A percentile compares a stretch with the other conserved stretches of the same genome.
Conservation (phyloP, 2,113 vertebrate genomes). For the Centropus unirufus region DNA sequence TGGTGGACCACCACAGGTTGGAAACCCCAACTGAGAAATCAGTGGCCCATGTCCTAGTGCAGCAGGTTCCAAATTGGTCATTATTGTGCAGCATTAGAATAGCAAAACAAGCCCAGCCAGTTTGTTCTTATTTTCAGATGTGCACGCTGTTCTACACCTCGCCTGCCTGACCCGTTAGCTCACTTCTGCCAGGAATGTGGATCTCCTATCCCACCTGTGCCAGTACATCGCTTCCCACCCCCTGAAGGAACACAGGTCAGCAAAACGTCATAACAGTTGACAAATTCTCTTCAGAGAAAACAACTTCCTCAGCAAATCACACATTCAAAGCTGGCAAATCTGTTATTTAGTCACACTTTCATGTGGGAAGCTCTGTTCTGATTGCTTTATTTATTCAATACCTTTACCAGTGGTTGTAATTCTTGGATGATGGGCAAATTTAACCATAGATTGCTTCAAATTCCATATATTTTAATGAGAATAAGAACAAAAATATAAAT, state of each 20-base stretch:
- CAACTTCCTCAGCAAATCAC: background rate
- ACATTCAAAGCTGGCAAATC: background rate
- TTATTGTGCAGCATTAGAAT: background rate
- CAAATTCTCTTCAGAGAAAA: background rate
- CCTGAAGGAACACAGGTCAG: constrained; percentile 86
- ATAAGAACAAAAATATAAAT: background rate
- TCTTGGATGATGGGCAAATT: background rate
- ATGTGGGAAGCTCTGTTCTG: background rate
- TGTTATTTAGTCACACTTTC: background rate
- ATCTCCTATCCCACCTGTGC: constrained; percentile 75
- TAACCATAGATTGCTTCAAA: background rate
- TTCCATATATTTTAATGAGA: background rate
- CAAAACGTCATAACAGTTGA: background rate
- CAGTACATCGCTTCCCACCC: constrained; percentile 74
- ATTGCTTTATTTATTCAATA: background rate
- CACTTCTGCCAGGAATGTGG: constrained; percentile 91
- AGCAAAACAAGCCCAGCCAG: background rate
- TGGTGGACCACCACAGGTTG: background rate
- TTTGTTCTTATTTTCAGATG: constrained; percentile 78
- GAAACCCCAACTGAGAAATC: background rate
- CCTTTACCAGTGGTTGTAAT: background rate
- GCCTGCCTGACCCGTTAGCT: constrained; percentile 85
- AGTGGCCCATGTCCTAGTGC: background rate
- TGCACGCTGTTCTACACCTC: constrained; percentile 76
- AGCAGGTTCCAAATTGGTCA: background rate